Base-by-base conservation (phyloP, 2,888 invertebrate species). In the Ferrisia virgata region DNA sequence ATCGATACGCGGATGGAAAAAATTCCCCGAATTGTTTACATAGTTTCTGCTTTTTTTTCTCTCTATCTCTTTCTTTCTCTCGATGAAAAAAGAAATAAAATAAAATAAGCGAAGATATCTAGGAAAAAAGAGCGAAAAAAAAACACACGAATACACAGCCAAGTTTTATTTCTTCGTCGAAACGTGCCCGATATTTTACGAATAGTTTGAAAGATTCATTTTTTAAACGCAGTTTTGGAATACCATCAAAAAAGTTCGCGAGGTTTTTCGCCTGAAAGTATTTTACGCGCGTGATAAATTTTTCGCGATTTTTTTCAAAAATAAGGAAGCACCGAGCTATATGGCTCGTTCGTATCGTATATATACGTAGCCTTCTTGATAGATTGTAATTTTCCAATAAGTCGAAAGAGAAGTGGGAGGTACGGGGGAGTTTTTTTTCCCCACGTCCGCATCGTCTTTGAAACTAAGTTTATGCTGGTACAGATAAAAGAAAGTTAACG, bases 191-290 rank as follows among this genome's bases (percentile, higher is more conserved):
- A 28, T 64, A 64, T 64, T 64, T 64, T 64, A 31, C 72, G 72
- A 76, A 76, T 76, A 76, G 33, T 76, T 64, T 13, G 69, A 28
- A 76, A 76, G 72, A 76, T 76, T 76, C 72, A 36, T 76, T 76
- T 76, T 76, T 76, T 53, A 53, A 53, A 53, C 36, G 36, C 36
- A 33, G 33, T 76, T 76, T 76, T 76, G 72, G 72, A 76, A 76
- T 76, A 36, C 72, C 36, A 76, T 76, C 72, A 76, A 76, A 76
- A 76, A 76, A 76, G 11, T 76, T 76, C 18, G 53, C 53, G 53
- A 53, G 53, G 6, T 53, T 53, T n/a, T 43, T 53, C 53, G 13
- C 6, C 2, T 40, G 11, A 11, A 13, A 36, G 0, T 36, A 76
- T 76, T 76, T 76, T 76, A 18, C 36, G 72, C 36, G 72, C 18